phyloP scores from a whole-genome alignment of 2,797 vertebrate genomes.

The Muscicapa striata region DNA sequence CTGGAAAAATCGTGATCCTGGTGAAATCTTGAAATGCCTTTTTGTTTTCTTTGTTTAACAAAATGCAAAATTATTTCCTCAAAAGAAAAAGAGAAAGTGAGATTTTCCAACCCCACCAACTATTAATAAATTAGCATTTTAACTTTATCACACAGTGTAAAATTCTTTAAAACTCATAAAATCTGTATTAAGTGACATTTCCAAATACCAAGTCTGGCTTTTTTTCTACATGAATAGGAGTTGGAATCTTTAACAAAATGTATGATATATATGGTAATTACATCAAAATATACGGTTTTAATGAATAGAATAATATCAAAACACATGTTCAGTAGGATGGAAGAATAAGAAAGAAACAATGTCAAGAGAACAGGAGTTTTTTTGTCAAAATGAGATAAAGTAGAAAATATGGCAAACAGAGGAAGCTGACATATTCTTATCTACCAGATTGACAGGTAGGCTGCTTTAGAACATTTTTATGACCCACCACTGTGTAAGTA shows the following conservation, averaged over 20 bases:
- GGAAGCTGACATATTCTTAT: neutral
- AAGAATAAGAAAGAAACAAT: neutral
- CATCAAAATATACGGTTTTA: neutral
- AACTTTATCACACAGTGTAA: neutral
- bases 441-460: neutral
- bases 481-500: neutral
- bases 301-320: neutral
- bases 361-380: neutral
- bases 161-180: neutral
- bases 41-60: neutral
- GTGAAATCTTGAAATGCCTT: accelerated
- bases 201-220: neutral
- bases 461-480: neutral
- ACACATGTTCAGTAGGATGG: neutral
- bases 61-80: neutral
- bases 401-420: neutral
- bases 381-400: neutral
- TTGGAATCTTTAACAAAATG: neutral
- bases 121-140: neutral
- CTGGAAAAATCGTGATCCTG: neutral
- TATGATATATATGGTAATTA: too few relatives aligned
- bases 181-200: neutral
- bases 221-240: accelerated
- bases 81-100: neutral
- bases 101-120: accelerated